Conservation (phyloP, 2,888 invertebrate genomes). For the Leptinotarsa peninsularis region DNA sequence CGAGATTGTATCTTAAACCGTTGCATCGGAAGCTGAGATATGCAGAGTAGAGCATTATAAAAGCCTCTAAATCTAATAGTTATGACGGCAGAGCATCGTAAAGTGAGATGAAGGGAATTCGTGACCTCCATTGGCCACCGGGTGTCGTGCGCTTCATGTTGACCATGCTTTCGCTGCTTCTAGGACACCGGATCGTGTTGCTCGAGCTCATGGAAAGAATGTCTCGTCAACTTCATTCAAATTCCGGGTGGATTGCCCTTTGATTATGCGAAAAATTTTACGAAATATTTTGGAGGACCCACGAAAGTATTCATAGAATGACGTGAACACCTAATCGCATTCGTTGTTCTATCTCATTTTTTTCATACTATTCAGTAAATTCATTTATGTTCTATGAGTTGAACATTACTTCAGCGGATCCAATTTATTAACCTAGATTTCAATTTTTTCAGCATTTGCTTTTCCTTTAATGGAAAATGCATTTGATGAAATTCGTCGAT, state of each 20-base stretch:
- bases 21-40: slow-evolving; percentile 18
- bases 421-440: no score
- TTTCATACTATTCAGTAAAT: no score
- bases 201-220: slow-evolving; percentile 31
- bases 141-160: slow-evolving; percentile 52
- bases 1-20: slow-evolving; percentile 12
- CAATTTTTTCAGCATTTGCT: no score
- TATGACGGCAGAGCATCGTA: slow-evolving; percentile 49
- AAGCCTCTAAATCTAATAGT: slow-evolving; percentile 49
- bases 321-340: no score
- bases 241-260: slow-evolving; percentile 8
- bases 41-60: slow-evolving; percentile 20
- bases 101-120: slow-evolving; percentile 52
- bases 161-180: slow-evolving; percentile 54
- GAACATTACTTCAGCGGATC: no score
- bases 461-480: no score
- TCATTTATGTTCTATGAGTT: no score
- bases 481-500: no score
- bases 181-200: slow-evolving; percentile 41
- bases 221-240: slow-evolving; percentile 22
- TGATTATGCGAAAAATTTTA: not conserved
- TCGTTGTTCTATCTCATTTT: no score
- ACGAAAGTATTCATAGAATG: no score
- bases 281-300: no score
- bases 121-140: slow-evolving; percentile 47